Evolutionary conservation across 2,113 vertebrate genomes (phyloP), one percentile per base, ranked within the genome.

Genomic region (Loxodonta africana): DNA sequence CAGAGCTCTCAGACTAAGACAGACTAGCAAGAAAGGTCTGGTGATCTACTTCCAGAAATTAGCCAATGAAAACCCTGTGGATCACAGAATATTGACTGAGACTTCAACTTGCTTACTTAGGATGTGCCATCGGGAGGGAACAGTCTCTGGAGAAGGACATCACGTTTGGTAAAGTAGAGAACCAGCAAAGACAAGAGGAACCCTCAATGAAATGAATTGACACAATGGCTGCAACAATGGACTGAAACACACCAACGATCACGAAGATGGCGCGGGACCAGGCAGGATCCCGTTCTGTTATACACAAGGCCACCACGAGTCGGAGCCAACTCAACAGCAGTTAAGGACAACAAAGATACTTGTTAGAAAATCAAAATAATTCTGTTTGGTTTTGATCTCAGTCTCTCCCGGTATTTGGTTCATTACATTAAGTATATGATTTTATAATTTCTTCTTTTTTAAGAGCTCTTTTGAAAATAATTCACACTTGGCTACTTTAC

Each of bases 381-480:
- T 95, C 65, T 85, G n/a, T 60, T 12, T 20, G 62, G 6, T 17
- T n/a, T 73, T 53, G 25, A 46, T 48, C 53, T 88, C 30, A 57
- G 17, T 23, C 8, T 84, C 18, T 44, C 78, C 14, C 41, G 48
- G 44, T 1, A 44, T 18, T 84, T 21, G 26, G 41, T 62, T 1
- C 33, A 23, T 37, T n/a, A 4, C 10, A 48, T 46, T 37, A 81
- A 93, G 41, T 73, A 73, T 41, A 41, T 71, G 46, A 73, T 63
- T 93, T 81, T 71, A n/a, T 80, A 5, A 33, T 88, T 76, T 76
- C 28, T 44, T 84, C 41, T 82, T 15, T 15, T 23, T 90, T 57
- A 88, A 41, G 23, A 15, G 25, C 11, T 91, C 26, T 67, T 94
- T 91, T 51, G 33, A 90, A 84, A 96, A 91, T 91, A 94, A 69